Conservation (phyloP, 92 coral and sea anemone genomes). For the Phenganax subtilis region DNA sequence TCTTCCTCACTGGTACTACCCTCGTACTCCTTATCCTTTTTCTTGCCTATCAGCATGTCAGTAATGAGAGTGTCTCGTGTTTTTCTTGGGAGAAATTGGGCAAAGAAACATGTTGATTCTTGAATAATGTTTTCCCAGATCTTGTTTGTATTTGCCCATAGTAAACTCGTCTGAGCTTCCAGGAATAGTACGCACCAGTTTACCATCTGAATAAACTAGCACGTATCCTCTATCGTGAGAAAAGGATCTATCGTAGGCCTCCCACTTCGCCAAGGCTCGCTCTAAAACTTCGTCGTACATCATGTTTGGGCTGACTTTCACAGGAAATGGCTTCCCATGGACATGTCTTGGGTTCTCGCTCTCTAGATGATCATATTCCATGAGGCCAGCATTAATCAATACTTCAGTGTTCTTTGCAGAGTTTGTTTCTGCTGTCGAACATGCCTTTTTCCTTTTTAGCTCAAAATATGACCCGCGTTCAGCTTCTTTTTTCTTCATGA, state of each 20-base stretch:
- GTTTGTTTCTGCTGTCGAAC: neutral
- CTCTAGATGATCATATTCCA: slow-evolving; percentile 25
- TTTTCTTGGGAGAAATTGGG: slow-evolving; percentile 33
- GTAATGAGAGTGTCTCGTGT: too few species aligned
- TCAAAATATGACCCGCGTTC: slow-evolving; percentile 14
- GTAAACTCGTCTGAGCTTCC: slow-evolving; percentile 44
- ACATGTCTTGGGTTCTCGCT: slow-evolving; percentile 40
- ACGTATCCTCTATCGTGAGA: slow-evolving; percentile 47
- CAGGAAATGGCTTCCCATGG: slow-evolving; percentile 40
- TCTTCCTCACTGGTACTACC: too few species aligned
- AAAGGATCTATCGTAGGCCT: slow-evolving; percentile 33
- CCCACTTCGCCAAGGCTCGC: slow-evolving; percentile 26
- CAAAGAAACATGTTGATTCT: slow-evolving; percentile 42
- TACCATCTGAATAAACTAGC: slow-evolving; percentile 36
- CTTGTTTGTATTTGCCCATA: slow-evolving; percentile 46
- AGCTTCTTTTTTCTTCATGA: slow-evolving; percentile 13
- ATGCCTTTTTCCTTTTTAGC: neutral
- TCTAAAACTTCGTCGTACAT: slow-evolving; percentile 39
- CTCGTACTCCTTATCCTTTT: too few species aligned
- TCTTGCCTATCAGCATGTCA: too few species aligned
- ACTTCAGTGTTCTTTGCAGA: slow-evolving; percentile 36
- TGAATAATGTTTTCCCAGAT: slow-evolving; percentile 49
- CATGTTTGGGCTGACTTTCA: slow-evolving; percentile 15
- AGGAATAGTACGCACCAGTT: slow-evolving; percentile 47
- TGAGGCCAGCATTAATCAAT: slow-evolving; percentile 37